These are phyloP conservation scores for Anisognathus igniventris DNA, from an alignment of 2,797 vertebrate genomes.

Conservation along the genomic window DNA sequence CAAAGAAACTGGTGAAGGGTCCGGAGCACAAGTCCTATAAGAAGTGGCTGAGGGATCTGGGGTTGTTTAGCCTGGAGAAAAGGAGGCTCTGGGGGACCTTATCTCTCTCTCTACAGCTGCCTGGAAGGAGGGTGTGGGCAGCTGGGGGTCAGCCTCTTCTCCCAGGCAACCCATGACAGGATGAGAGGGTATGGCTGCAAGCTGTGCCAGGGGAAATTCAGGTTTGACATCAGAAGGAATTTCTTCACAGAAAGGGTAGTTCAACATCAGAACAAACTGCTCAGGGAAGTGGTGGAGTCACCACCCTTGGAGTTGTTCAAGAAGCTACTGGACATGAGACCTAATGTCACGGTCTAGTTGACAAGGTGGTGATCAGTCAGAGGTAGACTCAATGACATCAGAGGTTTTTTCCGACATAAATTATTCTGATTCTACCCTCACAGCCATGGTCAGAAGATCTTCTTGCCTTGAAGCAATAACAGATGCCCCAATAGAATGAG, in stretches of 20 bases:
- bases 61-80: accelerated
- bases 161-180: not conserved
- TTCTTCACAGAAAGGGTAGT: not conserved
- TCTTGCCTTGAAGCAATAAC: not conserved
- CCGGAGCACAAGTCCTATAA: not conserved
- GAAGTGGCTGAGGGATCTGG: not conserved
- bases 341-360: not conserved
- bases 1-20: accelerated
- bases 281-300: not conserved
- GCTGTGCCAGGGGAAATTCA: not conserved
- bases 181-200: not conserved
- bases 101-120: accelerated
- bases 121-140: not conserved
- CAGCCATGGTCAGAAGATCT: not conserved
- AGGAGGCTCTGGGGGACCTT: not conserved
- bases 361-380: not conserved
- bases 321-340: not conserved
- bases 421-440: not conserved
- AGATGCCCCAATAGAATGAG: not conserved
- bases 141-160: accelerated
- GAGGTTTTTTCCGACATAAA: not conserved
- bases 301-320: not conserved
- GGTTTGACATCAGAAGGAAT: not conserved
- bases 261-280: not conserved
- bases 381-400: not conserved